These are phyloP conservation scores for Leptinotarsa tumamoca DNA, from an alignment of 2,888 invertebrate genomes.

Conservation along the genomic window DNA sequence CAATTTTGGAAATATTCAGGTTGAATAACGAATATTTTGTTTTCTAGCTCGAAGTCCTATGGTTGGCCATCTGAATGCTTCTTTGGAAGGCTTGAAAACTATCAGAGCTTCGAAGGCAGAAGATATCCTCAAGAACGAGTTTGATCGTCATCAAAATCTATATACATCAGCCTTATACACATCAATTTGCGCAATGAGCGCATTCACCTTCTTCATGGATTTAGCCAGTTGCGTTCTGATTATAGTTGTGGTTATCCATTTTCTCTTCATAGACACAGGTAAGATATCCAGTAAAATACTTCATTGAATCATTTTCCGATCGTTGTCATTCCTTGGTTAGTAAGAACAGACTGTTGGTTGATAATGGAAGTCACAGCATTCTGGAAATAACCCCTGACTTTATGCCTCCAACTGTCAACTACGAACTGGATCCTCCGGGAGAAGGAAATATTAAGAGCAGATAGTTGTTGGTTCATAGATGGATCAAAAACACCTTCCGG, in stretches of 20 bases:
- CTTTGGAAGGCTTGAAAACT: conserved; percentile 62
- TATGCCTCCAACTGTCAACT: no score
- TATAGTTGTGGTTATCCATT: conserved; percentile 46
- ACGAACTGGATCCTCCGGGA: no score
- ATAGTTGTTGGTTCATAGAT: no score
- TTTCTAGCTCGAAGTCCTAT: no score
- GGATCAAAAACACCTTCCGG: no score
- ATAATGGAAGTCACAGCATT: no score
- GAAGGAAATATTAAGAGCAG: no score
- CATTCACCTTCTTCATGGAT: conserved; percentile 59
- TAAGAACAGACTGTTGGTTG: no score
- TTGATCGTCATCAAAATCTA: conserved; percentile 60
- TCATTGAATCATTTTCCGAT: no score
- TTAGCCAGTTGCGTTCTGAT: conserved; percentile 51
- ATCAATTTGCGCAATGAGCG: conserved; percentile 54
- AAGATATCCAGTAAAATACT: conserved; percentile 25
- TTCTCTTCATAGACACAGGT: conserved; percentile 50
- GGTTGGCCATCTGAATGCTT: conserved; percentile 62
- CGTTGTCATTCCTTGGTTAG: no score
- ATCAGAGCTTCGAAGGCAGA: conserved; percentile 60
- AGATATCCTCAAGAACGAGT: conserved; percentile 57
- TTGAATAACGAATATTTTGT: conserved; percentile 50
- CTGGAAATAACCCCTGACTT: no score
- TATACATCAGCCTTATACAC: conserved; percentile 60
- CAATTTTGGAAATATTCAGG: no score